Evolutionary conservation across 2,113 vertebrate species (phyloP).

Genomic region (Dipodomys stephensi): DNA sequence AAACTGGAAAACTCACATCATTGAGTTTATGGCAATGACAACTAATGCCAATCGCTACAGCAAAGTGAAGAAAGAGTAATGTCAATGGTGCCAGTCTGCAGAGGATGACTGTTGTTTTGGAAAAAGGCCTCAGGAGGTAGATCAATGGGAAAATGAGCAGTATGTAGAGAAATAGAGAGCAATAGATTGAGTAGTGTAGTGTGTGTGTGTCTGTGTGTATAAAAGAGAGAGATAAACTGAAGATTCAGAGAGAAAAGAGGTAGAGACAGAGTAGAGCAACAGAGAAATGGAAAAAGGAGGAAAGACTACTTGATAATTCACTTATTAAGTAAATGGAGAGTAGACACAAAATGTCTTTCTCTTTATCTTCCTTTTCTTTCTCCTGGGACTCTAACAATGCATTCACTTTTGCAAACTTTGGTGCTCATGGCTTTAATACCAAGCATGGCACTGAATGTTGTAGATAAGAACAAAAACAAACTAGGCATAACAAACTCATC

Average conservation of each 20-base stretch:
- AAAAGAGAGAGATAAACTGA: background rate
- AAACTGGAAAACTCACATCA: background rate
- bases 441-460: background rate
- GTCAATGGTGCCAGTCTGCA: background rate
- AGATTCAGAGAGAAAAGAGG: background rate
- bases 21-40: background rate
- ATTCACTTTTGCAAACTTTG: background rate
- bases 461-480: background rate
- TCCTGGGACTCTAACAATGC: background rate
- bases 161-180: background rate
- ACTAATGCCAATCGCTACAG: background rate
- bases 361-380: background rate
- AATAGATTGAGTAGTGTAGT: background rate
- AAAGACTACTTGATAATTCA: background rate
- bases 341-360: background rate
- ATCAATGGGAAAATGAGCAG: no score
- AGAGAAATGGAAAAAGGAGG: background rate
- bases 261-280: background rate
- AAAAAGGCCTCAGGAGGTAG: background rate
- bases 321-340: background rate
- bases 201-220: accelerated
- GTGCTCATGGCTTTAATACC: background rate
- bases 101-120: background rate
- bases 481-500: background rate
- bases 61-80: background rate